A percentile compares a stretch with the other conserved stretches of the same genome.
Conservation (phyloP, 2,113 vertebrate species). For the Chunga burmeisteri region DNA sequence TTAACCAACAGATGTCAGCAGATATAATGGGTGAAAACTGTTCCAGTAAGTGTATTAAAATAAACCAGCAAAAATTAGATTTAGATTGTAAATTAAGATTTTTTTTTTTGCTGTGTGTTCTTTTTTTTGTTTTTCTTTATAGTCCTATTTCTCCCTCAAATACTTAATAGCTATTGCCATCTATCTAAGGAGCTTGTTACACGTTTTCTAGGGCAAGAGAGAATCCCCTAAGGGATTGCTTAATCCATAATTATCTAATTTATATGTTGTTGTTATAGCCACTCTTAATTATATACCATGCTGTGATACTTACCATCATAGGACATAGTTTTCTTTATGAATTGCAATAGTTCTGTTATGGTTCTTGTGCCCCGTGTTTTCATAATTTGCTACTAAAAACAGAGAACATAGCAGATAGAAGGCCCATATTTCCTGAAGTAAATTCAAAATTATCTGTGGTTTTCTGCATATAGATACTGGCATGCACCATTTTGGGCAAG, state of each 20-base stretch:
- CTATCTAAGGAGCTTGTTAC: conserved; percentile 22
- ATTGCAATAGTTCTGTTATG: background rate
- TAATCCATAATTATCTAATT: conserved; percentile 65
- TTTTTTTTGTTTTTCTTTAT: background rate
- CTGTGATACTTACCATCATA: conserved; percentile 24
- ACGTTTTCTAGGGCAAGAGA: conserved; percentile 3
- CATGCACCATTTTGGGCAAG: background rate
- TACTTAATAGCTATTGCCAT: conserved; percentile 4
- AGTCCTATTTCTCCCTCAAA: background rate
- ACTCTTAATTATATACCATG: conserved; percentile 51
- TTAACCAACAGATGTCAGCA: conserved; percentile 29
- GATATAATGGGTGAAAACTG: conserved; percentile 38
- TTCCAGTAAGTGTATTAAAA: conserved; percentile 26
- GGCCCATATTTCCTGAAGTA: background rate
- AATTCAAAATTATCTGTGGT: background rate
- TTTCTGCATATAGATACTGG: background rate
- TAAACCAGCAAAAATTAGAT: background rate
- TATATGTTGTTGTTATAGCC: conserved; percentile 48
- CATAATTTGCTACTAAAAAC: background rate
- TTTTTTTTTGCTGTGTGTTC: background rate
- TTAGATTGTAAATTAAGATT: background rate
- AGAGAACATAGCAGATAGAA: background rate
- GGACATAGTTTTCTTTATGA: background rate
- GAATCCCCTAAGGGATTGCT: conserved; percentile 30
- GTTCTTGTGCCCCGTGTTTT: background rate